A percentile compares a stretch with the other conserved stretches of the same genome.
Evolutionary conservation across 2,113 vertebrate genomes (phyloP).

Genomic region (Onychostruthus taczanowskii): DNA sequence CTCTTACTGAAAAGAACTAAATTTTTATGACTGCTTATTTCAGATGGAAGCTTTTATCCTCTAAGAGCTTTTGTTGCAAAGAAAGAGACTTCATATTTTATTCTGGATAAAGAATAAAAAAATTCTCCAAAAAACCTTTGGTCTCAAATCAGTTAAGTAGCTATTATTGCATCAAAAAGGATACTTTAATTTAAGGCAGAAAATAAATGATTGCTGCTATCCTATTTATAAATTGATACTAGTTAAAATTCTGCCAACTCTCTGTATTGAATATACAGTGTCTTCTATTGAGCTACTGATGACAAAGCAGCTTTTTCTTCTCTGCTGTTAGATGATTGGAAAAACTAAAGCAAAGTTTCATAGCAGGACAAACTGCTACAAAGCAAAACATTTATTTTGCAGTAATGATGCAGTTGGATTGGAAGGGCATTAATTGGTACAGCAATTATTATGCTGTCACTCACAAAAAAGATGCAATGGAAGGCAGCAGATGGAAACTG

Average conservation of each 20-base stretch:
- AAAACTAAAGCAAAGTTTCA: constrained; percentile 52
- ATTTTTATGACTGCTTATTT: constrained; percentile 34
- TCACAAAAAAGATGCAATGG: constrained; percentile 36
- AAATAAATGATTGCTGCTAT: constrained; percentile 60
- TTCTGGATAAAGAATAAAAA: constrained; percentile 35
- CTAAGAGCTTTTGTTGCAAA: constrained; percentile 40
- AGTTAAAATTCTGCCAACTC: constrained; percentile 47
- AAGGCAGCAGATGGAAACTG: constrained; percentile 51
- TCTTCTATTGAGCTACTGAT: constrained; percentile 46
- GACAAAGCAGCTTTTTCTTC: constrained; percentile 58
- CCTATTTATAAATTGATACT: constrained; percentile 34
- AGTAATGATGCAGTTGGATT: constrained; percentile 33
- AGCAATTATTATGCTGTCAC: constrained; percentile 42
- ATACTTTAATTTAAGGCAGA: constrained; percentile 43
- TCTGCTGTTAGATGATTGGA: constrained; percentile 32
- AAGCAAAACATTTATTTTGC: constrained; percentile 57
- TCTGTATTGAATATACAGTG: constrained; percentile 1
- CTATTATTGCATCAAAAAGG: constrained; percentile 3
- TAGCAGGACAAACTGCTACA: constrained; percentile 41
- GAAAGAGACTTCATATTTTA: constrained; percentile 9
- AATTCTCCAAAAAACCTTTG: not conserved
- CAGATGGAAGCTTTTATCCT: constrained; percentile 42
- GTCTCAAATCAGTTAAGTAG: constrained; percentile 52
- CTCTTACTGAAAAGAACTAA: constrained; percentile 26
- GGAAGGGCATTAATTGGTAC: constrained; percentile 45